Conservation (phyloP, 2,888 invertebrate species). For the Malthinus seriepunctatus region DNA sequence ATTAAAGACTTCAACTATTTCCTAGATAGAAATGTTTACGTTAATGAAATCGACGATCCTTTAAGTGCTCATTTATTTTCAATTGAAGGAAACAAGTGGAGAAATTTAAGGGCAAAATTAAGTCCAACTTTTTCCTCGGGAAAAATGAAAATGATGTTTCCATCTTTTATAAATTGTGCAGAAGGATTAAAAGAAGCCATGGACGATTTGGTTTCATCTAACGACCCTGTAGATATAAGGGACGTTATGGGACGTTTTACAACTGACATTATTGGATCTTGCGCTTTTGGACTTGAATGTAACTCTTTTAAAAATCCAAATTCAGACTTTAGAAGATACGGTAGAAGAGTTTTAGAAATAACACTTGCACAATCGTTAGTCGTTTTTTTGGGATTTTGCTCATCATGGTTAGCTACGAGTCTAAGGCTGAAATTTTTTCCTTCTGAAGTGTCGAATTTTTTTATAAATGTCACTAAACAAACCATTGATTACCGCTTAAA, state of each 20-base stretch:
- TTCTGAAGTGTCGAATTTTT: not conserved
- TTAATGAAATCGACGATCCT: not conserved
- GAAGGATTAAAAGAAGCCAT: not conserved
- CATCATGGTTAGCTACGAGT: not conserved
- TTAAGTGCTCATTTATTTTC: not conserved
- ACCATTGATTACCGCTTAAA: conserved; percentile 53
- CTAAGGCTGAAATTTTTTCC: not conserved
- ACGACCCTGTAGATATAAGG: not conserved
- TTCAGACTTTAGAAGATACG: not conserved
- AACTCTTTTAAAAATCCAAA: conserved; percentile 2
- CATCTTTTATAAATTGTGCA: not conserved
- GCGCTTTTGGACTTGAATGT: not conserved
- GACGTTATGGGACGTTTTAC: not conserved
- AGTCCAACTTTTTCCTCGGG: not conserved
- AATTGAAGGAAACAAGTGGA: not conserved
- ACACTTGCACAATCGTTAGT: not conserved
- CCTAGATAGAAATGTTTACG: not conserved
- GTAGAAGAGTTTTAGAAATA: not conserved
- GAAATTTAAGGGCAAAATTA: not conserved
- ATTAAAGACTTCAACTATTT: not conserved
- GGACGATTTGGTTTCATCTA: not conserved
- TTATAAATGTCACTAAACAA: conserved; percentile 44
- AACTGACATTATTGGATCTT: not conserved
- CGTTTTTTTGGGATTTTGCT: not conserved
- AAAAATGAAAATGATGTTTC: conserved; percentile 1